Evolutionary conservation across 2,797 vertebrate genomes (phyloP), one percentile per base, ranked within the genome.

Genomic region (Cuculus canorus): DNA sequence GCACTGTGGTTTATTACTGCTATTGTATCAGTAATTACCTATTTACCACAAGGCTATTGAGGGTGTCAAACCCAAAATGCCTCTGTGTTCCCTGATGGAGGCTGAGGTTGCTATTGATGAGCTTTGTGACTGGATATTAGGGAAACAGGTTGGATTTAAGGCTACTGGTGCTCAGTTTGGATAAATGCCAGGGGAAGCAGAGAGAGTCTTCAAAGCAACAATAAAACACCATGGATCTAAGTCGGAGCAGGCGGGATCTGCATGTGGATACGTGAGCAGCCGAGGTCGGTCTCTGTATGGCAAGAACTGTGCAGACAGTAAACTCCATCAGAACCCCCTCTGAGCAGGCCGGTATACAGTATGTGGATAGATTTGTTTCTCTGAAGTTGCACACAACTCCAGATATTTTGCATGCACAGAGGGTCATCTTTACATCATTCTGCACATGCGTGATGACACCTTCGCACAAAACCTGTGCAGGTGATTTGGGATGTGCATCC

Each of bases 351-450:
- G 14, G 0, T 1, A 4, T 1, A 37, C 28, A 9, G 30, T 5
- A 32, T 0, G 14, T 4, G 22, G 3, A 3, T 9, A 1, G 0
- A 4, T 3, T 2, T 5, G 57, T n/a, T 6, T 25, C n/a, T 30
- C 68, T 19, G 56, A 52, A 70, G 56, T 75, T 23, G n/a, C 68
- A 57, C 54, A 11, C 13, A 60, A 52, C 39, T 57, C 76, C 2
- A 2, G 43, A 15, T 6, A n/a, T 18, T 53, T 30, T 30, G 43
- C 30, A 2, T 0, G 17, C 56, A 8, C 25, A 41, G 11, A 19
- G 17, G 16, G 17, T 30, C 85, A 32, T 28, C 47, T 18, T 5
- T 0, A 8, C 47, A 5, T 19, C 7, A 35, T 66, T 54, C 59
- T 7, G 54, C 2, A 35, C 14, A 2, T 2, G 17, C 2, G 4